Conservation (phyloP, 2,888 invertebrate species). For the Hybos culiciformis region DNA sequence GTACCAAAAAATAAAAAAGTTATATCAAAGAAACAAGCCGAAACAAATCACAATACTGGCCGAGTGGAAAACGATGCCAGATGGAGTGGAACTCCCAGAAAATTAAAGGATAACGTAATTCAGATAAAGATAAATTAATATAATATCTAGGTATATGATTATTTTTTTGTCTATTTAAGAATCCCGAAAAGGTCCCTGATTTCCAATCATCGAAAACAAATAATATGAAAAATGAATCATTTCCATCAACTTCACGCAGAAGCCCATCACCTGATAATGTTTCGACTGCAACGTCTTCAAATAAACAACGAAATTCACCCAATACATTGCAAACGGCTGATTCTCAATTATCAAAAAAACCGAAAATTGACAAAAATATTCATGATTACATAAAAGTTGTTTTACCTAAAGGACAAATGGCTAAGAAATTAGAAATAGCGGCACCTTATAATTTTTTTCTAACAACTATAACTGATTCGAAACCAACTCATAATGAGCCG, state of each 20-base stretch:
- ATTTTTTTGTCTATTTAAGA: too few relatives aligned
- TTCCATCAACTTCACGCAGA: background rate
- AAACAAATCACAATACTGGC: background rate
- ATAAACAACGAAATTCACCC: conserved; percentile 12
- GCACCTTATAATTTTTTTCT: conserved; percentile 65
- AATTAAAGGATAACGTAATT: conserved; percentile 2
- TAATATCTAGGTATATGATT: background rate
- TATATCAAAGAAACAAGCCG: background rate
- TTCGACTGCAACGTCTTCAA: conserved; percentile 9
- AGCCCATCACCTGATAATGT: background rate
- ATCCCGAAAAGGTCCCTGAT: too few relatives aligned
- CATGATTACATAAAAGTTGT: conserved; percentile 41
- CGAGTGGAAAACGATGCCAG: background rate
- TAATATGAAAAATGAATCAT: background rate
- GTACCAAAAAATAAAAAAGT: conserved; percentile 15
- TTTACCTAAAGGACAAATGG: conserved; percentile 46
- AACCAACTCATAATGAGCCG: conserved; percentile 47
- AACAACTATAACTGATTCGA: conserved; percentile 52
- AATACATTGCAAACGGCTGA: conserved; percentile 1
- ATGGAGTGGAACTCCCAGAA: conserved; percentile 4
- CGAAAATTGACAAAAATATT: conserved; percentile 27
- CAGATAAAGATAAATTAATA: conserved; percentile 6
- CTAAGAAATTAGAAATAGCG: conserved; percentile 47
- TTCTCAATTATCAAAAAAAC: conserved; percentile 28
- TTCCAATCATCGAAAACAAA: background rate